Base-by-base conservation (phyloP, 2,797 vertebrate genomes). In the Lutjanus argentimaculatus region DNA sequence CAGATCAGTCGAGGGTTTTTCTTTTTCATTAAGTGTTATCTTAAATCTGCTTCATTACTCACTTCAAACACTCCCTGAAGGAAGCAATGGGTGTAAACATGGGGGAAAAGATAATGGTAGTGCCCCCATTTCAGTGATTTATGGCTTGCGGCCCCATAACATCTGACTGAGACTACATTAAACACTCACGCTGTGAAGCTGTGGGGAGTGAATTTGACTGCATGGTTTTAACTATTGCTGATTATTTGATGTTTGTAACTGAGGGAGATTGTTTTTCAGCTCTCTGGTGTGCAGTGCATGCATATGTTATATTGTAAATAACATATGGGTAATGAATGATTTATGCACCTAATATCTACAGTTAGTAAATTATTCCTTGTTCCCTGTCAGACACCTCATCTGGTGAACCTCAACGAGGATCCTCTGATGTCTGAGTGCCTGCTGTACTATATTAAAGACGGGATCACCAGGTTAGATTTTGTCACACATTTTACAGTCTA, bases 391-490 rank as follows among this genome's bases (percentile, higher is more conserved):
- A 99, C 98, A 0, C 98, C 98, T 0, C 98, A 99, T 89, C 94
- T 99, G 40, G 98, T 99, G 90, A 99, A 99, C 91, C 96, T 99
- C 68, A 99, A 99, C 0, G 98, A 99, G 88, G 98, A 99, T 82
- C 98, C 98, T 0, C 94, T 99, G 85, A 99, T 99, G 98, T 99
- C 98, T 0, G 98, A 99, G 88, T 99, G 98, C 71, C 97, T 99
- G 57, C 96, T 99, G 30, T 99, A 99, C 93, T 99, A 99, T 91
- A 99, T 99, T 89, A 99, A 99, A 94, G 98, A 99, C 0, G 98
- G 98, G 22, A 96, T 93, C 65, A 92, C 93, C 76, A 92, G 93
- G 93, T 94, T 2, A 76, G 82, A 80, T 16, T 4, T 40, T 51
- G 10, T 45, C 15, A 19, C 17, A 66, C 13, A 22, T 13, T 68